Evolutionary conservation across 2,113 vertebrate species (phyloP).

Genomic region (Platysternon megacephalum): DNA sequence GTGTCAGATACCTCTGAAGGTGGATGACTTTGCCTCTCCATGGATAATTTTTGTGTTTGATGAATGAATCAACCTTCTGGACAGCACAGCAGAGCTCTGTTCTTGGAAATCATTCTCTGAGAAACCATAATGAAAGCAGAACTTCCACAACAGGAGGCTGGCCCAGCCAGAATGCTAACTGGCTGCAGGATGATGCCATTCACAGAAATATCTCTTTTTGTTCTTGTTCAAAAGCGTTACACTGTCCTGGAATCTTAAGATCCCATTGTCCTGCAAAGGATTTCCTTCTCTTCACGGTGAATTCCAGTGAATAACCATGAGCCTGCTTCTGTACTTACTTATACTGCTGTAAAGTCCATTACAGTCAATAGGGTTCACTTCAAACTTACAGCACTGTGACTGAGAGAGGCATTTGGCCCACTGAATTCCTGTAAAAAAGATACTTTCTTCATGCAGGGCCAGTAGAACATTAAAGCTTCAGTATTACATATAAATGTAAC

Average conservation of each 20-base stretch:
- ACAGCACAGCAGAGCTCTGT: constrained; percentile 37
- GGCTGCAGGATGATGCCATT: constrained; percentile 20
- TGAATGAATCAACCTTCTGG: constrained; percentile 41
- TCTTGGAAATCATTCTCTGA: constrained; percentile 49
- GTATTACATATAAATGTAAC: neutral
- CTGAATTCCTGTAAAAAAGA: neutral
- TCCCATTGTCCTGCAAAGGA: neutral
- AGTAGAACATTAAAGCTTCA: neutral
- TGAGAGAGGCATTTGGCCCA: neutral
- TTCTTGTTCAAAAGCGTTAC: neutral
- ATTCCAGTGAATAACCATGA: neutral
- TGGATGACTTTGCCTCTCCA: constrained; percentile 5
- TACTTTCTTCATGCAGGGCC: neutral
- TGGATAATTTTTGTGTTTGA: constrained; percentile 36
- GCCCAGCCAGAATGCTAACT: constrained; percentile 21
- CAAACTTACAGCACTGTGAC: neutral
- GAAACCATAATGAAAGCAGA: constrained; percentile 61
- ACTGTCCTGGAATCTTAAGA: neutral
- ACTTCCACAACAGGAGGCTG: constrained; percentile 54
- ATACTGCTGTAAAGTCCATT: neutral
- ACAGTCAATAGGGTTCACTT: neutral
- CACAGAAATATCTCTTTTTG: constrained; percentile 11
- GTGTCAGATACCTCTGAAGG: constrained; percentile 58
- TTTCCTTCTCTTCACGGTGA: neutral
- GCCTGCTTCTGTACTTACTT: neutral